Percentiles rank a stretch among this genome's conserved stretches.
These are phyloP conservation scores for Drosophila guanche DNA, from an alignment of 1,140 invertebrate species.

Conservation along the genomic window DNA sequence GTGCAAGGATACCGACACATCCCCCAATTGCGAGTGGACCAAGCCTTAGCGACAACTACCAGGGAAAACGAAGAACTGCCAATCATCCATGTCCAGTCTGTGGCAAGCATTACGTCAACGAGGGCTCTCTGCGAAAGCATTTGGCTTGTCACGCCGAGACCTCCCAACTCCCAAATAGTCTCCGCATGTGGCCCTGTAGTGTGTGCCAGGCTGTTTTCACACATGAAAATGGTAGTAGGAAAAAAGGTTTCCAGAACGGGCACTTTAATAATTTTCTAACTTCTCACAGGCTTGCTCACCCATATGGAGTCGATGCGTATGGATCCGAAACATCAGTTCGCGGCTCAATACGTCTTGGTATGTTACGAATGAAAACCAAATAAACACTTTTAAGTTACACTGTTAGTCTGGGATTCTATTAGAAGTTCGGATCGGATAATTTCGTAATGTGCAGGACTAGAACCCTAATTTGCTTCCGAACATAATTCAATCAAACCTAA, in stretches of 20 bases:
- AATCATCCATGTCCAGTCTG: conserved; percentile 97
- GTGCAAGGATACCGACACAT: conserved; percentile 26
- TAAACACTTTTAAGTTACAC: too few relatives aligned
- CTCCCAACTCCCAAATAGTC: conserved; percentile 91
- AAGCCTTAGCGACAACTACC: conserved; percentile 87
- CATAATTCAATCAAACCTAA: too few relatives aligned
- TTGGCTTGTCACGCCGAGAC: conserved; percentile 96
- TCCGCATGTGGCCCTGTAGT: conserved; percentile 97
- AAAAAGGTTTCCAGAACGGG: conserved; percentile 41
- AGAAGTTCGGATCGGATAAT: background rate
- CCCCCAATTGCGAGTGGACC: conserved; percentile 25
- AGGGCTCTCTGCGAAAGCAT: conserved; percentile 95
- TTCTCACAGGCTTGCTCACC: conserved; percentile 90
- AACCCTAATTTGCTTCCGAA: too few relatives aligned
- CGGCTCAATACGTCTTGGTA: conserved; percentile 94
- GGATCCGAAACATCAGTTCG: conserved; percentile 98
- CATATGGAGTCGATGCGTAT: conserved; percentile 99
- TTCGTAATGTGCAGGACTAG: background rate
- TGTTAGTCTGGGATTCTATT: too few relatives aligned
- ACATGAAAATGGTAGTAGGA: conserved; percentile 92
- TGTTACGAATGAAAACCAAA: background rate
- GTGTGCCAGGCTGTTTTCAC: conserved; percentile 97
- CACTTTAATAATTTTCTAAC: background rate
- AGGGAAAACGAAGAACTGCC: conserved; percentile 95
- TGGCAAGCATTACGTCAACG: conserved; percentile 97